phyloP scores from a whole-genome alignment of 2,888 invertebrate species.

The Trichopria drosophilae region DNA sequence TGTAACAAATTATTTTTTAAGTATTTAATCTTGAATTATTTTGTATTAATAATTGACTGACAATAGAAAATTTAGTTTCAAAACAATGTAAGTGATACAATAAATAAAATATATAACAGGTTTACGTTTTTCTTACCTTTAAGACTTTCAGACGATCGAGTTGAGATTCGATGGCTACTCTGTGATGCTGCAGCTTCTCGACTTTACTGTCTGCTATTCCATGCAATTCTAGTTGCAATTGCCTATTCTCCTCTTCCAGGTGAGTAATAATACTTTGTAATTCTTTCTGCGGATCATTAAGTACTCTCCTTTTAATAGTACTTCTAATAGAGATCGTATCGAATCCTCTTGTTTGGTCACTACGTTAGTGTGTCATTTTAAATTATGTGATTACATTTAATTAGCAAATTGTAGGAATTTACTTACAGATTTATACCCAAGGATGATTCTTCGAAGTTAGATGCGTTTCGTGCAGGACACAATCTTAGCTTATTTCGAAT shows the following conservation, averaged over 20 bases:
- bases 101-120: slow-evolving; percentile 2
- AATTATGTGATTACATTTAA: slow-evolving; percentile 1
- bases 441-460: slow-evolving; percentile 45
- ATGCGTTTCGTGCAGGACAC: slow-evolving; percentile 47
- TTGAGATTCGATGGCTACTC: slow-evolving; percentile 67
- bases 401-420: too few relatives aligned
- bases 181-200: slow-evolving; percentile 64
- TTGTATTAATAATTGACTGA: slow-evolving; percentile 6
- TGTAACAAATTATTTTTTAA: slow-evolving; percentile 32
- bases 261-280: slow-evolving; percentile 73
- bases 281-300: slow-evolving; percentile 64
- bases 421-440: slow-evolving; percentile 43
- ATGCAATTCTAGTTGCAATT: slow-evolving; percentile 51
- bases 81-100: slow-evolving; percentile 2
- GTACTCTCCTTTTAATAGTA: slow-evolving; percentile 49
- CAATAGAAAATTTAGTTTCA: neutral
- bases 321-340: slow-evolving; percentile 49
- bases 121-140: slow-evolving; percentile 59
- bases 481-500: slow-evolving; percentile 54
- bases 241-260: slow-evolving; percentile 70
- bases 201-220: slow-evolving; percentile 52
- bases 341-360: slow-evolving; percentile 44
- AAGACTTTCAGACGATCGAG: slow-evolving; percentile 69
- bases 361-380: slow-evolving; percentile 23
- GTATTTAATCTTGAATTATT: slow-evolving; percentile 12